Conservation (phyloP, 2,888 invertebrate species). For the Tenthredo distinguenda region DNA sequence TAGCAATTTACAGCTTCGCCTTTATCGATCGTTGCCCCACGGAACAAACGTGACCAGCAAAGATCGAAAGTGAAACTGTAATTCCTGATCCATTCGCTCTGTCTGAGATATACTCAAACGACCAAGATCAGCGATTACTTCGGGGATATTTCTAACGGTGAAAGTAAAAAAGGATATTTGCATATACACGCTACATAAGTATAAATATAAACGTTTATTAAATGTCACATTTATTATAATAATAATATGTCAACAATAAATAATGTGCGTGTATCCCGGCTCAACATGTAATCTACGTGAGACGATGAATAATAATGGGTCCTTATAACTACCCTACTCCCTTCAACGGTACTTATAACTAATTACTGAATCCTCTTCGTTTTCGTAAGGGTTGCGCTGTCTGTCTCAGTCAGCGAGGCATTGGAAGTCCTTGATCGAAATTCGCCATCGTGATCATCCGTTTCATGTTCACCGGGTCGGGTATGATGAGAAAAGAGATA, state of each 20-base stretch:
- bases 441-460: not conserved
- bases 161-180: conserved; percentile 24
- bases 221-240: not conserved
- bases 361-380: not conserved
- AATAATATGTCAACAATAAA: not conserved
- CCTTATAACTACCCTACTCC: not conserved
- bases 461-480: not conserved
- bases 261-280: not conserved
- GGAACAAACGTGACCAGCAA: not conserved
- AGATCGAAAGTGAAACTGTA: conserved; percentile 46
- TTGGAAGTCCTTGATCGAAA: conserved; percentile 24
- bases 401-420: not conserved
- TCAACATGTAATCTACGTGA: not conserved
- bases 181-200: not conserved
- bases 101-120: not conserved
- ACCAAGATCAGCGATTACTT: not conserved
- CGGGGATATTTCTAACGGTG: conserved; percentile 16
- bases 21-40: conserved; percentile 29
- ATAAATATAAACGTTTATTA: conserved; percentile 7
- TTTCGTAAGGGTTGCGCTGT: conserved; percentile 31
- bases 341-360: not conserved
- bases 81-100: not conserved
- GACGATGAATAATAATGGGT: not conserved
- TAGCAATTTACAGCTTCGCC: not conserved
- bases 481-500: not conserved